Conservation (phyloP, 1,140 invertebrate species). For the Pollicipes pollicipes region DNA sequence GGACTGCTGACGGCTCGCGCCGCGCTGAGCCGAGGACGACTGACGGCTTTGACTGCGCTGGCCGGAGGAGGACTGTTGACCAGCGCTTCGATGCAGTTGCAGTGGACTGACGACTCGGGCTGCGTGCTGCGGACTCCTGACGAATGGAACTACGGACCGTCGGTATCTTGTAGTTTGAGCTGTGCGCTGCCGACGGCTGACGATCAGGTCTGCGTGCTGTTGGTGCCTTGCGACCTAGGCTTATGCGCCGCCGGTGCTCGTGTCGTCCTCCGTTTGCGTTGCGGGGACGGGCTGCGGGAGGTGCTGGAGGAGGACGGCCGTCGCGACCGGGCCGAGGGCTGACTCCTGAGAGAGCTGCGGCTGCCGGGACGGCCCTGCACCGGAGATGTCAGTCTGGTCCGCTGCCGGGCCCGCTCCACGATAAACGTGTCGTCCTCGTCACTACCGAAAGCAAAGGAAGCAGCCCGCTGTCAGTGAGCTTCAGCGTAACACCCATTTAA, state of each 20-base stretch:
- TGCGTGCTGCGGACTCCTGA: background rate
- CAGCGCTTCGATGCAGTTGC: background rate
- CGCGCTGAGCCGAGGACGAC: background rate
- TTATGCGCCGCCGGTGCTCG: too few species aligned
- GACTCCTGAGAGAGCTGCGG: slow-evolving; percentile 10
- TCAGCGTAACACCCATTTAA: too few species aligned
- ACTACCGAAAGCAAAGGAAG: background rate
- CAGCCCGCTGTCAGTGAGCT: background rate
- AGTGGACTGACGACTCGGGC: background rate
- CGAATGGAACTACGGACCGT: background rate
- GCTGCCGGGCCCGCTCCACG: background rate
- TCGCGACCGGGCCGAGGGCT: background rate
- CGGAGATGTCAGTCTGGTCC: background rate
- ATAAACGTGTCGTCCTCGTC: background rate
- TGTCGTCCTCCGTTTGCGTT: background rate
- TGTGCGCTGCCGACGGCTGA: too few species aligned
- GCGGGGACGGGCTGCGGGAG: background rate
- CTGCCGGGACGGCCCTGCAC: background rate
- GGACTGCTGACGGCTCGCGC: background rate
- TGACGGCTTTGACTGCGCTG: background rate
- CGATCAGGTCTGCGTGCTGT: too few species aligned
- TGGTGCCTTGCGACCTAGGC: too few species aligned
- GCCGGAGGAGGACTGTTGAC: background rate
- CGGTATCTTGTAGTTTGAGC: too few species aligned
- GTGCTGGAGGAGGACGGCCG: background rate